phyloP scores from a whole-genome alignment of 2,888 invertebrate genomes.

The Entomobrya proxima region DNA sequence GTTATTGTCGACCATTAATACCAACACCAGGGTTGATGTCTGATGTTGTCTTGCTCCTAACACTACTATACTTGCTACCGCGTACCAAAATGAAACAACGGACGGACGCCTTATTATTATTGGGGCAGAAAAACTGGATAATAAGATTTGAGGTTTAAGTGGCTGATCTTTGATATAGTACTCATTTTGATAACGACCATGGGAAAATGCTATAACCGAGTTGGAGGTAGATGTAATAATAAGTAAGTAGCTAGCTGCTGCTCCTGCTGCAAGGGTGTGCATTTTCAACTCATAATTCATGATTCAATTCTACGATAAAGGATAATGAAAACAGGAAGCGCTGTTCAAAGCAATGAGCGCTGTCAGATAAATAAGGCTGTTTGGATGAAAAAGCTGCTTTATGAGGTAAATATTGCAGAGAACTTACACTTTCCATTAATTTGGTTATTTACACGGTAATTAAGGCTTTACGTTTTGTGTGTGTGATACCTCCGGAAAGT shows the following conservation, averaged over 20 bases:
- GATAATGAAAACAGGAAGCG: constrained; percentile 60
- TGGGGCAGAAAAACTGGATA: constrained; percentile 61
- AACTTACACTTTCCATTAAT: not conserved
- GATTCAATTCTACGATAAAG: constrained; percentile 34
- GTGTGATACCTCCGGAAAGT: no score
- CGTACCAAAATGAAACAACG: not conserved
- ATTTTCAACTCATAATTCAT: constrained; percentile 47
- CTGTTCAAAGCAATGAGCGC: constrained; percentile 25
- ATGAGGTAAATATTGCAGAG: not conserved
- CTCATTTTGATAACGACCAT: constrained; percentile 56
- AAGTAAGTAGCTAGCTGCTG: constrained; percentile 27
- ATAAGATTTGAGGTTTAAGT: constrained; percentile 62
- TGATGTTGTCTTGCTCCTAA: not conserved
- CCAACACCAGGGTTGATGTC: constrained; percentile 13
- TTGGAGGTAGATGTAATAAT: constrained; percentile 1
- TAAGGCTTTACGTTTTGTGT: not conserved
- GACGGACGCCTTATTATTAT: constrained; percentile 52
- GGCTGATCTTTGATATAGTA: constrained; percentile 61
- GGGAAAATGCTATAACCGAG: constrained; percentile 38
- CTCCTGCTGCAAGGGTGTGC: constrained; percentile 16
- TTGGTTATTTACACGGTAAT: constrained; percentile 19
- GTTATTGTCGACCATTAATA: constrained; percentile 53
- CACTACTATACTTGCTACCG: constrained; percentile 1
- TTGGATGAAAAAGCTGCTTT: not conserved
- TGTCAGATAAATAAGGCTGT: constrained; percentile 7